phyloP scores from a whole-genome alignment of 2,113 vertebrate genomes.

The Phycodurus eques region DNA sequence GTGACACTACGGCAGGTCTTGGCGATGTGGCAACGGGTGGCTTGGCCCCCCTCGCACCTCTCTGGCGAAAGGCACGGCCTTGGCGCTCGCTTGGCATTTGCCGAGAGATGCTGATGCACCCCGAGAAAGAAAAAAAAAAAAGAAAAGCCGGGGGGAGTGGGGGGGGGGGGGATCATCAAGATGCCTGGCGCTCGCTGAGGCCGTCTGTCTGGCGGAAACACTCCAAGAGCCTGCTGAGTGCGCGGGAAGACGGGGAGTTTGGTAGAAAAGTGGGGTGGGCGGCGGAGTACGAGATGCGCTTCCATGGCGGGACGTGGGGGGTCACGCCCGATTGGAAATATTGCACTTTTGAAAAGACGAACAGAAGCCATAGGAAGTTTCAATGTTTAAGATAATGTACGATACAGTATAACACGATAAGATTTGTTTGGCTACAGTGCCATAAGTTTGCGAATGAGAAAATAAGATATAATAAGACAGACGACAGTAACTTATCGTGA shows the following conservation, averaged over 20 bases:
- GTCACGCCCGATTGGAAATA: too few species aligned
- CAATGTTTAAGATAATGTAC: too few species aligned
- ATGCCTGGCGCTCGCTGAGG: slow-evolving; percentile 74
- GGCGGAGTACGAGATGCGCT: background rate
- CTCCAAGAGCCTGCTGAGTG: slow-evolving; percentile 73
- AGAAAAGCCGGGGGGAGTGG: background rate
- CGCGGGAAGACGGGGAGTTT: slow-evolving; percentile 46
- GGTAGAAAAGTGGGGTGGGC: background rate
- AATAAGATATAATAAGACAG: too few species aligned
- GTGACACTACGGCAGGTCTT: slow-evolving; percentile 21
- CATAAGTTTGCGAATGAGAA: too few species aligned
- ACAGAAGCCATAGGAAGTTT: too few species aligned
- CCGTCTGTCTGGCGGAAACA: slow-evolving; percentile 75
- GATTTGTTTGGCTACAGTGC: too few species aligned
- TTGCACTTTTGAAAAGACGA: background rate
- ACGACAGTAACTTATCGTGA: too few species aligned
- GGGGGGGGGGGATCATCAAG: slow-evolving; percentile 52
- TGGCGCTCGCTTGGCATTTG: slow-evolving; percentile 64
- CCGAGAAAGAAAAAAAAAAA: slow-evolving; percentile 36
- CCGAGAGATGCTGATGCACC: slow-evolving; percentile 69
- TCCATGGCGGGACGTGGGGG: background rate
- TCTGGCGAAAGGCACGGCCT: slow-evolving; percentile 63
- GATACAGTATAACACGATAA: too few species aligned
- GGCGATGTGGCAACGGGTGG: slow-evolving; percentile 42
- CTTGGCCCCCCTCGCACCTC: slow-evolving; percentile 48